Percentiles rank a stretch among this genome's conserved stretches.
Evolutionary conservation across 2,888 invertebrate species (phyloP).

Genomic region (Acanthosepion pharaonis): DNA sequence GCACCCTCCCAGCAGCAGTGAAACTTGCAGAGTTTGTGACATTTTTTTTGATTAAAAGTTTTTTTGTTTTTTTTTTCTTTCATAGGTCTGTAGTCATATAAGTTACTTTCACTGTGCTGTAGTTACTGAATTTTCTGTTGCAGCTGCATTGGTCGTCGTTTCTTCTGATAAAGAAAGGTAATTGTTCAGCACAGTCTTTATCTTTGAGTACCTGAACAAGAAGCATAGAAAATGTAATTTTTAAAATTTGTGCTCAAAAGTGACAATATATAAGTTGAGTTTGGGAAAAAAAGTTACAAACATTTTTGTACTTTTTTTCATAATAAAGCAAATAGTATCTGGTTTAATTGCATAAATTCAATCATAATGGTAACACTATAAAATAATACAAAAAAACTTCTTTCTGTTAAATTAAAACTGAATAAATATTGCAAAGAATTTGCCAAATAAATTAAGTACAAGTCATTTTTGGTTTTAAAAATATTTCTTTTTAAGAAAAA

Average conservation of each 20-base stretch:
- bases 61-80: not conserved
- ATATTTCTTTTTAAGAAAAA: too few relatives aligned
- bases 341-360: too few relatives aligned
- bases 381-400: too few relatives aligned
- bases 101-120: conserved; percentile 8
- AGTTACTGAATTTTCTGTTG: not conserved
- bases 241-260: not conserved
- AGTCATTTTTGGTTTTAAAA: too few relatives aligned
- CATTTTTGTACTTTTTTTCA: not conserved
- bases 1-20: not conserved
- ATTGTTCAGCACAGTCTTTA: conserved; percentile 24
- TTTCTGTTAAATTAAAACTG: too few relatives aligned
- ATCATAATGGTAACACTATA: too few relatives aligned
- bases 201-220: not conserved
- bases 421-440: too few relatives aligned
- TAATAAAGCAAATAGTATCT: not conserved
- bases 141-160: not conserved
- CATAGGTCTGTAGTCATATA: not conserved
- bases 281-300: not conserved
- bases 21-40: not conserved
- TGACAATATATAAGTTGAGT: not conserved
- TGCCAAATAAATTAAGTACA: too few relatives aligned
- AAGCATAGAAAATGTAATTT: not conserved
- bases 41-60: not conserved
- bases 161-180: not conserved